Evolutionary conservation across 2,888 invertebrate species (phyloP).

Genomic region (Cephus pulcher): DNA sequence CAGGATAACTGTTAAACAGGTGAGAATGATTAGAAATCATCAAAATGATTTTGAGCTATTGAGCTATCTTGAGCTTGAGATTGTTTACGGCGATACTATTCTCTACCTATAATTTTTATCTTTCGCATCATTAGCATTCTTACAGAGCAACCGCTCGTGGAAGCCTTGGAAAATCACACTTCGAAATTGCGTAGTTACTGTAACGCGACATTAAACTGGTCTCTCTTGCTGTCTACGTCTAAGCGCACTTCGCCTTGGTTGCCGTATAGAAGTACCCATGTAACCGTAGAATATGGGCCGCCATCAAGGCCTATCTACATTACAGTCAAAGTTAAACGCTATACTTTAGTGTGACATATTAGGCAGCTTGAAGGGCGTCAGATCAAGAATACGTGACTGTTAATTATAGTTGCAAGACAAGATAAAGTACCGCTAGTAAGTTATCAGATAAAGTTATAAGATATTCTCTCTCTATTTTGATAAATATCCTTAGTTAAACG

Average conservation of each 20-base stretch:
- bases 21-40: too few relatives aligned
- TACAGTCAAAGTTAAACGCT: not conserved
- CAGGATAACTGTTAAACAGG: too few relatives aligned
- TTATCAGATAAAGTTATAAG: not conserved
- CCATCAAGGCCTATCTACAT: conserved; percentile 37
- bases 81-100: not conserved
- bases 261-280: not conserved
- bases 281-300: conserved; percentile 23
- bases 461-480: not conserved
- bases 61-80: not conserved
- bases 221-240: not conserved
- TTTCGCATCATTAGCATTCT: not conserved
- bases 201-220: not conserved
- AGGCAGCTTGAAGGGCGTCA: not conserved
- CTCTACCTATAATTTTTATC: not conserved
- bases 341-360: not conserved
- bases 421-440: not conserved
- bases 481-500: not conserved
- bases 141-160: not conserved
- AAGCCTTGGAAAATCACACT: not conserved
- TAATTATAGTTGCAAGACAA: not conserved
- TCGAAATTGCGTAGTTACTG: not conserved
- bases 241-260: not conserved
- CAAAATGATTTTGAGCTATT: not conserved
- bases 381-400: not conserved